Percentiles rank a stretch among this genome's conserved stretches.
Conservation (phyloP, 2,797 vertebrate genomes). For the Myripristis jacobus region DNA sequence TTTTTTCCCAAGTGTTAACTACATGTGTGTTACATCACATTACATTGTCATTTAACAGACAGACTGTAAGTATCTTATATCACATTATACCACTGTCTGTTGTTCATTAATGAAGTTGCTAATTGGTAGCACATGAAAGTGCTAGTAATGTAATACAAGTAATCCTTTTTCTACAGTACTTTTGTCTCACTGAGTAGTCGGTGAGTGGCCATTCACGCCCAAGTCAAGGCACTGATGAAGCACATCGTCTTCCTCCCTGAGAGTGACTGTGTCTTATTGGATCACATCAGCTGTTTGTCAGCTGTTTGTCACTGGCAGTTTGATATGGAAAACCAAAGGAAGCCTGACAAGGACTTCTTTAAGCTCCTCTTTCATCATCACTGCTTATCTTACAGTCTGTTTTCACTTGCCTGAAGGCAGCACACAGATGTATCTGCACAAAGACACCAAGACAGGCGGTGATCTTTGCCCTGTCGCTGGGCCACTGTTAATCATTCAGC, state of each 20-base stretch:
- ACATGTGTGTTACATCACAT: too few relatives aligned
- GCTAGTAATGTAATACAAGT: too few relatives aligned
- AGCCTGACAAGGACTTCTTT: slow-evolving; percentile 11
- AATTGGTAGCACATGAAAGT: too few relatives aligned
- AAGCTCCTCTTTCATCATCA: slow-evolving; percentile 33
- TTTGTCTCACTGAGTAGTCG: too few relatives aligned
- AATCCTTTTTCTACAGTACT: too few relatives aligned
- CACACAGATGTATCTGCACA: neutral
- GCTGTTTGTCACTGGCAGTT: neutral
- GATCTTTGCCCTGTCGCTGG: slow-evolving; percentile 69
- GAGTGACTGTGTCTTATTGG: neutral
- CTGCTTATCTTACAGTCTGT: slow-evolving; percentile 37
- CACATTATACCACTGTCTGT: too few relatives aligned
- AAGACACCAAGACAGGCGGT: slow-evolving; percentile 47
- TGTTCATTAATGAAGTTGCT: too few relatives aligned
- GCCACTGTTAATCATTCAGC: slow-evolving; percentile 83
- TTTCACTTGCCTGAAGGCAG: neutral
- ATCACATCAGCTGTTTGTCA: slow-evolving; percentile 22
- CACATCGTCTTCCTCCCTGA: neutral
- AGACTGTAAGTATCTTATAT: too few relatives aligned
- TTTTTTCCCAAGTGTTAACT: too few relatives aligned
- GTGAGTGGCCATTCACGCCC: neutral
- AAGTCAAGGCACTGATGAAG: neutral
- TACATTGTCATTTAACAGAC: too few relatives aligned
- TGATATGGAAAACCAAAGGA: slow-evolving; percentile 14